Evolutionary conservation across 2,888 invertebrate species (phyloP).

Genomic region (Lagria hirta): DNA sequence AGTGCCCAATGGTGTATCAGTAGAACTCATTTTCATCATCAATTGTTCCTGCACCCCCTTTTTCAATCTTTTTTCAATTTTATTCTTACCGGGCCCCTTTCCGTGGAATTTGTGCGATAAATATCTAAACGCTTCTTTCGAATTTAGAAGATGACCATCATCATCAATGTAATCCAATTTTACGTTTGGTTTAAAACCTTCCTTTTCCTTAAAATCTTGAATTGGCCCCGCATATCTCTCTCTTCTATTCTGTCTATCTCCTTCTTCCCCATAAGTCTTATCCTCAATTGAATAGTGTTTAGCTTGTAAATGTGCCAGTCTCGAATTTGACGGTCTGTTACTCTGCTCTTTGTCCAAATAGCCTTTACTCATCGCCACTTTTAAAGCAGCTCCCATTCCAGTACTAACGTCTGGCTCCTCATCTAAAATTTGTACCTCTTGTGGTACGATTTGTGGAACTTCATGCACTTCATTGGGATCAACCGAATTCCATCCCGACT

Average conservation of each 20-base stretch:
- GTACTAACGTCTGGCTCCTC: slow-evolving; percentile 89
- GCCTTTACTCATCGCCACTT: slow-evolving; percentile 90
- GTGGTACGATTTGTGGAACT: slow-evolving; percentile 52
- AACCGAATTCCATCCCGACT: slow-evolving; percentile 60
- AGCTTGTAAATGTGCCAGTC: slow-evolving; percentile 74
- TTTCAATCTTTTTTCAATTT: slow-evolving; percentile 93
- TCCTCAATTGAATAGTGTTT: slow-evolving; percentile 81
- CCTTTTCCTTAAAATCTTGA: slow-evolving; percentile 90
- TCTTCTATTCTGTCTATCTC: slow-evolving; percentile 64
- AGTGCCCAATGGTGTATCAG: slow-evolving; percentile 95
- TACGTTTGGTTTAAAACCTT: slow-evolving; percentile 87
- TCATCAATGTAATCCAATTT: slow-evolving; percentile 98
- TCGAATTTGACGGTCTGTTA: slow-evolving; percentile 70
- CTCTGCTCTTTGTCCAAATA: slow-evolving; percentile 82
- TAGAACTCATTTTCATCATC: slow-evolving; percentile 97
- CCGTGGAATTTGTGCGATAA: slow-evolving; percentile 99
- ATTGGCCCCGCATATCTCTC: slow-evolving; percentile 83
- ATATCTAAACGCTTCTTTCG: slow-evolving; percentile 89
- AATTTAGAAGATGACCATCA: slow-evolving; percentile 85
- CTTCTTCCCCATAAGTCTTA: slow-evolving; percentile 74
- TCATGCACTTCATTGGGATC: slow-evolving; percentile 55
- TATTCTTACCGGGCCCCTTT: slow-evolving; percentile 98
- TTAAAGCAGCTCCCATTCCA: slow-evolving; percentile 91
- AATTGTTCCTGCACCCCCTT: slow-evolving; percentile 90
- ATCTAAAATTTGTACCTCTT: slow-evolving; percentile 73